Evolutionary conservation across 2,888 invertebrate species (phyloP).

Genomic region (Eupeodes luniger): DNA sequence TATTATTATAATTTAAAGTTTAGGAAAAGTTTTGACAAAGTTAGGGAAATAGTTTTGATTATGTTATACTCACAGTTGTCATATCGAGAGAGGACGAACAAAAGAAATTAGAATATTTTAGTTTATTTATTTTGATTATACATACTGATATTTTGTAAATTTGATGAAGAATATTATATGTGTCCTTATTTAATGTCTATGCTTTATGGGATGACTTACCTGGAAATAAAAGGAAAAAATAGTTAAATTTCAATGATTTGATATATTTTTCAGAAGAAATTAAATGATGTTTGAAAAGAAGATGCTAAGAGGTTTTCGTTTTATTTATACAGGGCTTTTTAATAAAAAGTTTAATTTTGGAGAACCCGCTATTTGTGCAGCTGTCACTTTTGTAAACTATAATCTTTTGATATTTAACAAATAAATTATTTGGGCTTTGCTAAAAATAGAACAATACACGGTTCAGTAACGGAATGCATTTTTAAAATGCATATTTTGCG

Average conservation of each 20-base stretch:
- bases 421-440: too few species aligned
- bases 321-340: too few species aligned
- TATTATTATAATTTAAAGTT: slow-evolving; percentile 74
- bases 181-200: not conserved
- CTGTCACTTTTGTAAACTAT: too few species aligned
- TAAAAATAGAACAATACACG: too few species aligned
- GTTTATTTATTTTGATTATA: slow-evolving; percentile 67
- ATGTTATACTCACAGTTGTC: slow-evolving; percentile 62
- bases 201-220: slow-evolving; percentile 46
- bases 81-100: not conserved
- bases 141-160: slow-evolving; percentile 48
- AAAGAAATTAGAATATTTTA: not conserved
- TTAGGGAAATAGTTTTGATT: slow-evolving; percentile 72
- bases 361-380: too few species aligned
- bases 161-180: not conserved
- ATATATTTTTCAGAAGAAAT: not conserved
- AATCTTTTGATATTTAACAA: too few species aligned
- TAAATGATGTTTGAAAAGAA: too few species aligned
- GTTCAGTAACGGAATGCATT: too few species aligned
- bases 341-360: too few species aligned
- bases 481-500: too few species aligned
- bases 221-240: slow-evolving; percentile 52
- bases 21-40: slow-evolving; percentile 61
- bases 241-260: slow-evolving; percentile 27
- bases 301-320: too few species aligned